Evolutionary conservation across 2,888 invertebrate genomes (phyloP).

Genomic region (Drosophila atroscutellata): DNA sequence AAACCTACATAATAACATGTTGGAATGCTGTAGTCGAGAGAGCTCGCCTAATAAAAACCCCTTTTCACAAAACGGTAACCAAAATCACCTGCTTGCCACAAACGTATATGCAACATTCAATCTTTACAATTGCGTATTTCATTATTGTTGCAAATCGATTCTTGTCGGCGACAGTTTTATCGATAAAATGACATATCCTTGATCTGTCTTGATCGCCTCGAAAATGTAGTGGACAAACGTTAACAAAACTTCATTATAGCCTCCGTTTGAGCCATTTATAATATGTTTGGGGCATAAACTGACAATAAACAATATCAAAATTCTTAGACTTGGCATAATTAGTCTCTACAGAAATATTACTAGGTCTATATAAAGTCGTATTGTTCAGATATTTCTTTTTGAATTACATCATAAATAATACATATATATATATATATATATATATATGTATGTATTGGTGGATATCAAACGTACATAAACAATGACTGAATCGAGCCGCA

Average conservation of each 20-base stretch:
- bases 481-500: no score
- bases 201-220: neutral
- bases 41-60: neutral
- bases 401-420: no score
- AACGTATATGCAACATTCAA: neutral
- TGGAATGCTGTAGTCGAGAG: neutral
- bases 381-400: no score
- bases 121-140: neutral
- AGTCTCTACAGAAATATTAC: no score
- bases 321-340: no score
- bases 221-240: neutral
- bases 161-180: neutral
- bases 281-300: neutral
- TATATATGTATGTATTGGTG: no score
- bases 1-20: neutral
- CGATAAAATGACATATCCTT: neutral
- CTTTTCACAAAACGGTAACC: neutral
- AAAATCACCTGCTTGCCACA: neutral
- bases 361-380: no score
- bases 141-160: neutral
- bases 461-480: neutral
- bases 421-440: no score
- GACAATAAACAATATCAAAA: neutral
- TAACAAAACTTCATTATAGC: neutral
- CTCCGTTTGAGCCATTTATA: neutral